These are phyloP conservation scores for Coelopa pilipes DNA, from an alignment of 2,888 invertebrate species.

Conservation along the genomic window DNA sequence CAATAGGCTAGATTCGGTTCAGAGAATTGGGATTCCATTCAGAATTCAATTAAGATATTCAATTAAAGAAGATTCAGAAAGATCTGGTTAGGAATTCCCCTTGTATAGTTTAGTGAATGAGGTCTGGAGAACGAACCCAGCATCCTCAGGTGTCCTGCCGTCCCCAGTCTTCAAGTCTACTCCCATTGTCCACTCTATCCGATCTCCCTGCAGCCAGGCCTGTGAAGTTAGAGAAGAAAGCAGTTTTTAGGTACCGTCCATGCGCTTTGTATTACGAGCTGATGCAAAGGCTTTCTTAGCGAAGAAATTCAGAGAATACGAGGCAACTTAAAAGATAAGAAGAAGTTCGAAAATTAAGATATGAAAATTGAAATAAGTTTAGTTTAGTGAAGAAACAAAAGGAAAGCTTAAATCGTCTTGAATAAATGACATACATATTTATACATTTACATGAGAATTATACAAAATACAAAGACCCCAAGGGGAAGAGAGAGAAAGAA, in stretches of 20 bases:
- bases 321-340: conserved; percentile 38
- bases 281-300: conserved; percentile 16
- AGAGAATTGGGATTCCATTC: too few relatives aligned
- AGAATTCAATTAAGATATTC: too few relatives aligned
- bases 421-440: conserved; percentile 24
- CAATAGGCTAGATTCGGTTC: too few relatives aligned
- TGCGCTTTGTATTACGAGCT: conserved; percentile 54
- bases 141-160: too few relatives aligned
- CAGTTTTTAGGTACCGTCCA: conserved; percentile 63
- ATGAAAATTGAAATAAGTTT: conserved; percentile 23
- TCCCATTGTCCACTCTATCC: too few relatives aligned
- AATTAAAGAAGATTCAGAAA: too few relatives aligned
- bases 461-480: neutral
- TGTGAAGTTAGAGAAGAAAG: conserved; percentile 32
- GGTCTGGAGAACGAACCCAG: too few relatives aligned
- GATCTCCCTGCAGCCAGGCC: too few relatives aligned
- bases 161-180: too few relatives aligned
- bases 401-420: neutral
- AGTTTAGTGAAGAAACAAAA: conserved; percentile 5
- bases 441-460: conserved; percentile 26
- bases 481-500: too few relatives aligned
- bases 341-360: conserved; percentile 31
- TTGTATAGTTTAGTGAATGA: too few relatives aligned
- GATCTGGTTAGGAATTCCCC: too few relatives aligned
- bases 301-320: conserved; percentile 28